Base-by-base conservation (phyloP, 30 jellyfish, hydroid and myxozoan genomes). In the Aurelia sp. region DNA sequence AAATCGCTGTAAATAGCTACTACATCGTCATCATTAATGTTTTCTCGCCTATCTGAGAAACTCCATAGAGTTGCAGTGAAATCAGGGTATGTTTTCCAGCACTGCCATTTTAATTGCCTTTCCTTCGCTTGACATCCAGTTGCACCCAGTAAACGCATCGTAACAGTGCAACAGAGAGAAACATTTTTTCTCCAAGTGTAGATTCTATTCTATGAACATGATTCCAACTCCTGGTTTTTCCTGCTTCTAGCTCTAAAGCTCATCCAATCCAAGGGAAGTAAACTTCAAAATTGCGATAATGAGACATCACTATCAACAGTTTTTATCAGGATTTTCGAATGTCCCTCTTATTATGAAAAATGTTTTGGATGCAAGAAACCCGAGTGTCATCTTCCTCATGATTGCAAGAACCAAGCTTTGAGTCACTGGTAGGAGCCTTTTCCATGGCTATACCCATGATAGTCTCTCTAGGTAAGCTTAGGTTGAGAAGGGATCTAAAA, bases 231-330 rank as follows among this genome's bases (percentile, higher is more conserved):
- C 22, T 16, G 21, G 18, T 58, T 70, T 73, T 76, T 57, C 70
- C n/a, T n/a, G n/a, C n/a, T n/a, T n/a, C n/a, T n/a, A n/a, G n/a
- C n/a, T 70, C 92, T 71, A 82, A 82, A 82, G 92, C 78, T 70
- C 92, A 23, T 82, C 71, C 66, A 58, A 64, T 13, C 37, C 88
- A 3, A 83, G n/a, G n/a, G n/a, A n/a, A n/a, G n/a, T n/a, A n/a
- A 52, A 84, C 66, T 64, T 66, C 53, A 76, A 74, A 50, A 81
- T 81, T n/a, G 82, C 82, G 22, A 67, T 64, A 15, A 81, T 81
- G 52, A 64, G 41, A 79, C 82, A 79, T 82, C 92, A 27, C 78
- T 68, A 27, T 80, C 90, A 12, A 80, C 90, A 0, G 90, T 80
- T 13, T 47, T 33, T n/a, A 67, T 80, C 13, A 70, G 33, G 2